Conservation (phyloP, 2,888 invertebrate species). For the Crossocerus cetratus region DNA sequence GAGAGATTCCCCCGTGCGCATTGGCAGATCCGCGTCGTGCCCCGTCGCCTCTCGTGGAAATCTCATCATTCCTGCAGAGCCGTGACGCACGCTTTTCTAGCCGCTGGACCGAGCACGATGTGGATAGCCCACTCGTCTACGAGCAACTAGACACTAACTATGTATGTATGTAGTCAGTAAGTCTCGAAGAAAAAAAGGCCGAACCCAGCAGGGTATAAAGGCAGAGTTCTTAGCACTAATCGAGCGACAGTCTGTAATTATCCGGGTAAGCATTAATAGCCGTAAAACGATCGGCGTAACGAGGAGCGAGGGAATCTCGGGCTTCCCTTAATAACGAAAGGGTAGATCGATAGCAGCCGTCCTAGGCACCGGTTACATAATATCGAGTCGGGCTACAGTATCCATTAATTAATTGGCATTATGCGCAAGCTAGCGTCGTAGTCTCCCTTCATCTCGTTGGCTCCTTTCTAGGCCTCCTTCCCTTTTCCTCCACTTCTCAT, state of each 20-base stretch:
- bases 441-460: slow-evolving; percentile 52
- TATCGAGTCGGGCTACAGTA: slow-evolving; percentile 50
- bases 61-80: slow-evolving; percentile 3
- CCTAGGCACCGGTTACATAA: slow-evolving; percentile 60
- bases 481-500: slow-evolving; percentile 27
- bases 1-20: slow-evolving; percentile 66
- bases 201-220: not conserved
- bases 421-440: slow-evolving; percentile 56
- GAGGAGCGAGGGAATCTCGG: slow-evolving; percentile 35
- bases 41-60: slow-evolving; percentile 26
- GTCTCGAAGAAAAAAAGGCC: not conserved
- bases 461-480: slow-evolving; percentile 54
- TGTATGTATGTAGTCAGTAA: too few relatives aligned
- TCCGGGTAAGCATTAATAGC: not conserved
- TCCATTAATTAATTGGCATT: slow-evolving; percentile 69
- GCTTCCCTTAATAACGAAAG: slow-evolving; percentile 49
- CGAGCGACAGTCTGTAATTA: not conserved
- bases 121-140: not conserved
- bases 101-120: too few relatives aligned
- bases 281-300: slow-evolving; percentile 16
- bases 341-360: slow-evolving; percentile 61
- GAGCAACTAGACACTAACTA: too few relatives aligned
- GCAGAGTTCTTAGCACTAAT: not conserved
- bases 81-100: not conserved
- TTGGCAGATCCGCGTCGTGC: slow-evolving; percentile 47